phyloP scores from a whole-genome alignment of 2,797 vertebrate genomes.

The Hozukius guyotensis region DNA sequence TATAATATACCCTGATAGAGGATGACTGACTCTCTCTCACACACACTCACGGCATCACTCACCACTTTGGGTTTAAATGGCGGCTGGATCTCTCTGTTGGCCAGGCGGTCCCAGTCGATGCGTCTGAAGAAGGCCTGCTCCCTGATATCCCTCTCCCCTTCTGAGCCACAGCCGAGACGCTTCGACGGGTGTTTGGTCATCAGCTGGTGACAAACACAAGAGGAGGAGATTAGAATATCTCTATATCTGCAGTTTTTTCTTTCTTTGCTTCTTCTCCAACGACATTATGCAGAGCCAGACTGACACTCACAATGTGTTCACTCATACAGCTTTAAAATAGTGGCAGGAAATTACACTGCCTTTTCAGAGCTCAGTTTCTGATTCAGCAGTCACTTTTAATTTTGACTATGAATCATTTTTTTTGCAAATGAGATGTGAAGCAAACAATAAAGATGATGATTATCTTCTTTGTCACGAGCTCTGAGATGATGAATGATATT shows the following conservation, averaged over 20 bases:
- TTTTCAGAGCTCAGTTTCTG: background rate
- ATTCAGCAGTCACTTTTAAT: constrained; percentile 35
- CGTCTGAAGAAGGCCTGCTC: constrained; percentile 98
- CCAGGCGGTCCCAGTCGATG: constrained; percentile 97
- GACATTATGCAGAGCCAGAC: background rate
- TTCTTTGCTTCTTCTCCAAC: no score
- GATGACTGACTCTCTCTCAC: background rate
- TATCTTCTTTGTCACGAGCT: constrained; percentile 20
- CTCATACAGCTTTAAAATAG: constrained; percentile 5
- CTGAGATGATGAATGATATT: constrained; percentile 29
- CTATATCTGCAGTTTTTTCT: no score
- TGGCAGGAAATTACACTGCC: constrained; percentile 15
- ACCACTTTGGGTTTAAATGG: constrained; percentile 99
- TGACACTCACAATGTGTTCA: background rate
- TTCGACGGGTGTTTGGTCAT: constrained; percentile 99
- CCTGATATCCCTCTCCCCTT: constrained; percentile 93
- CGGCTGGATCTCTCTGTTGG: constrained; percentile 94
- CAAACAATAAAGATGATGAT: constrained; percentile 34
- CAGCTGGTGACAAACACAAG: constrained; percentile 80
- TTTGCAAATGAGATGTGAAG: constrained; percentile 41
- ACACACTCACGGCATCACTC: constrained; percentile 63
- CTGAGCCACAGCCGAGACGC: constrained; percentile 92
- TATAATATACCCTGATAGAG: background rate
- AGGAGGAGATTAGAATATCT: constrained; percentile 7
- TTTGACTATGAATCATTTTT: constrained; percentile 20